A percentile compares a stretch with the other conserved stretches of the same genome.
These are phyloP conservation scores for Engraulis encrasicolus DNA, from an alignment of 2,113 vertebrate genomes.

Conservation along the genomic window DNA sequence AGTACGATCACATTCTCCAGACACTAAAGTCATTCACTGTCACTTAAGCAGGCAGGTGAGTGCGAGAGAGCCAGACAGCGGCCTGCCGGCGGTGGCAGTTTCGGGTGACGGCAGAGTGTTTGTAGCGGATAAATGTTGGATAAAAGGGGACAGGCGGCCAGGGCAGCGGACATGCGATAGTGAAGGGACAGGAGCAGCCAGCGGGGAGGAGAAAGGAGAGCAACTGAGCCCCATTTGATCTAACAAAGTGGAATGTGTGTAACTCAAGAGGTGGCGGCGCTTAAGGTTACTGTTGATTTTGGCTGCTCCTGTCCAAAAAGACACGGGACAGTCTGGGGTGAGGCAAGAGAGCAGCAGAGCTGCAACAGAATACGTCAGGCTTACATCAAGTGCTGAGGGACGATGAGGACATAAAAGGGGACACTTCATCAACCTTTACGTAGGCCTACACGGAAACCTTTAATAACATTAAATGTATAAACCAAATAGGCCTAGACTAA, in stretches of 20 bases:
- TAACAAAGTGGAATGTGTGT: slow-evolving; percentile 10
- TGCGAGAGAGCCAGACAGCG: not conserved
- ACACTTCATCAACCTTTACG: too few species aligned
- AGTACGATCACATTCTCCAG: not conserved
- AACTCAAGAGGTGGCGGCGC: not conserved
- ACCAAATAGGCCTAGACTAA: too few species aligned
- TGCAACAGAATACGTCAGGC: too few species aligned
- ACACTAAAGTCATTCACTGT: not conserved
- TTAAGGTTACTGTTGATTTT: slow-evolving; percentile 13
- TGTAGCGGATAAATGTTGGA: slow-evolving; percentile 7
- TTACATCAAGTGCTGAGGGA: too few species aligned
- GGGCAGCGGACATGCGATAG: not conserved
- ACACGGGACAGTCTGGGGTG: not conserved
- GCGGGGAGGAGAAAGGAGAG: not conserved
- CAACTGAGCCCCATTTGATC: slow-evolving; percentile 16
- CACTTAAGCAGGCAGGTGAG: not conserved
- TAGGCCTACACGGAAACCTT: too few species aligned
- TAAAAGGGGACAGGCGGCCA: not conserved
- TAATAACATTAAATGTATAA: too few species aligned
- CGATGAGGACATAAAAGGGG: too few species aligned
- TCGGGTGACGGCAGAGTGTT: not conserved
- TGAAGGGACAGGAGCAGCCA: too few species aligned
- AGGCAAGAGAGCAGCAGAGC: not conserved
- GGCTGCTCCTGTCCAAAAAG: not conserved
- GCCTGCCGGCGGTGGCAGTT: not conserved